phyloP scores from a whole-genome alignment of 1,140 invertebrate species.

The Heliconius hewitsoni region DNA sequence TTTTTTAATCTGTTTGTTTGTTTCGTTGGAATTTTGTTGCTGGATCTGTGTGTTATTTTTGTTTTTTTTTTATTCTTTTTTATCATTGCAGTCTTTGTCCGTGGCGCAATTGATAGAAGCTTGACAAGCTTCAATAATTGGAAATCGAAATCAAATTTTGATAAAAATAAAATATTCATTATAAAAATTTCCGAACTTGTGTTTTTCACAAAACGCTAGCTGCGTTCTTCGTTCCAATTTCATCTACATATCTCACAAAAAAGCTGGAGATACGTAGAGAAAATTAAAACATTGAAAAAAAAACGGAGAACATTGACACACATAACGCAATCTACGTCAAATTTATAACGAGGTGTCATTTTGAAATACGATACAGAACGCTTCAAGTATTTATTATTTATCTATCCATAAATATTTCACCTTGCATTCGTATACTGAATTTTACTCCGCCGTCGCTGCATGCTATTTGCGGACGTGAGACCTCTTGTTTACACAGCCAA shows the following conservation, averaged over 20 bases:
- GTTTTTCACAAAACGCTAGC: too few species aligned
- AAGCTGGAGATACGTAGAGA: too few species aligned
- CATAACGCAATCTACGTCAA: constrained; percentile 3
- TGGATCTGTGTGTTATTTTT: constrained; percentile 1
- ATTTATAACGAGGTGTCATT: constrained; percentile 31
- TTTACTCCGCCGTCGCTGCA: constrained; percentile 65
- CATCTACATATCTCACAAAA: too few species aligned
- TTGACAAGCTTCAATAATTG: too few species aligned
- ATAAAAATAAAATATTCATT: too few species aligned
- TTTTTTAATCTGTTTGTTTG: constrained; percentile 7
- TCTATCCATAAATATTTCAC: constrained; percentile 48
- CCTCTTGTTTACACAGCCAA: constrained; percentile 74
- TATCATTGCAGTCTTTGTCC: too few species aligned
- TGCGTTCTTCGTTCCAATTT: too few species aligned
- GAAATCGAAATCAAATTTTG: too few species aligned
- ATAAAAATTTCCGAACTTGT: too few species aligned
- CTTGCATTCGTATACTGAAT: constrained; percentile 54
- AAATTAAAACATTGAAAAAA: background rate
- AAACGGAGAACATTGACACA: background rate
- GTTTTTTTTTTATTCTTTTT: background rate
- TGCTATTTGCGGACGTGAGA: constrained; percentile 78
- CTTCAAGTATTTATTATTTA: constrained; percentile 56
- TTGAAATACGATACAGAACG: constrained; percentile 54
- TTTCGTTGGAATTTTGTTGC: background rate
- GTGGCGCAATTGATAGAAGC: too few species aligned